Conservation (phyloP, 2,797 vertebrate genomes). For the Notamacropus eugenii region DNA sequence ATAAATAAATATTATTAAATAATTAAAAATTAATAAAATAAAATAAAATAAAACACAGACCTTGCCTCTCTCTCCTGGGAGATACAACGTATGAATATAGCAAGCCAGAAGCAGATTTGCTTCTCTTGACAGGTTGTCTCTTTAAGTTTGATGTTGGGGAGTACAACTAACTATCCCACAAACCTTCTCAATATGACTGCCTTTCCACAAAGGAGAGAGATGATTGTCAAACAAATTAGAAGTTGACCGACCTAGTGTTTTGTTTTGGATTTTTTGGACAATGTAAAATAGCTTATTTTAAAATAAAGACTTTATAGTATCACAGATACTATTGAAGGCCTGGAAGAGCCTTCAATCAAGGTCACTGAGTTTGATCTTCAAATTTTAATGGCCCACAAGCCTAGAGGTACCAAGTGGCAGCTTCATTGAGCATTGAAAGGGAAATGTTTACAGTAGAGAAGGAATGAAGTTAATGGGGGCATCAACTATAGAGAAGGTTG, state of each 20-base stretch:
- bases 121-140: neutral
- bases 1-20: no score
- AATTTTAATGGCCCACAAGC: neutral
- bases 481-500: neutral
- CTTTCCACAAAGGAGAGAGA: neutral
- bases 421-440: neutral
- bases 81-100: neutral
- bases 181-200: neutral
- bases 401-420: neutral
- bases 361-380: neutral
- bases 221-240: neutral
- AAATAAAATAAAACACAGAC: neutral
- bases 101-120: neutral
- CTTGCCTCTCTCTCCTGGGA: neutral
- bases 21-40: no score
- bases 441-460: neutral
- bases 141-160: neutral
- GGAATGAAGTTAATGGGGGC: neutral
- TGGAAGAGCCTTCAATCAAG: neutral
- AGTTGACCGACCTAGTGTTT: neutral
- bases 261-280: neutral
- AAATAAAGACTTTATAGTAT: neutral
- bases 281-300: neutral
- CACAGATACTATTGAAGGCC: neutral
- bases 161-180: neutral